Evolutionary conservation across 2,888 invertebrate genomes (phyloP).

Genomic region (Abrostola triplasia): DNA sequence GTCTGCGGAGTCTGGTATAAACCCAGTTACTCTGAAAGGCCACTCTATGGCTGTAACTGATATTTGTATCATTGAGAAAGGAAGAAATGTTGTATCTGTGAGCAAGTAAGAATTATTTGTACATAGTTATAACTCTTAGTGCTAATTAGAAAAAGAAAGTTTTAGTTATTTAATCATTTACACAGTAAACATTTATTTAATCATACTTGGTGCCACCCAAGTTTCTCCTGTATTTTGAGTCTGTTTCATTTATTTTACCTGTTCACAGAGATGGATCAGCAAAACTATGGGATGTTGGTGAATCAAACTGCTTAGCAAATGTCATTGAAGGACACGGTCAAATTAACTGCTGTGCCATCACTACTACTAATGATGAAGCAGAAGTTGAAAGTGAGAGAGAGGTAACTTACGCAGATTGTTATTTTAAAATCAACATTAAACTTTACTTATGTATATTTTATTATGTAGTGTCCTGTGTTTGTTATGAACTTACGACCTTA

Average conservation of each 20-base stretch:
- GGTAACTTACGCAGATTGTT: slow-evolving; percentile 69
- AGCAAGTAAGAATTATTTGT: slow-evolving; percentile 84
- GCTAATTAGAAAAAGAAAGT: no score
- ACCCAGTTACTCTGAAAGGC: slow-evolving; percentile 90
- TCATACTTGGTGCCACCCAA: no score
- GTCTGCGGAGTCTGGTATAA: slow-evolving; percentile 91
- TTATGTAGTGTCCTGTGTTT: no score
- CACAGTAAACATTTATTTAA: no score
- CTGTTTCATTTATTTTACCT: background rate
- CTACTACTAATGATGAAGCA: slow-evolving; percentile 69
- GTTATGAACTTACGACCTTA: no score
- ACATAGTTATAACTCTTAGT: no score
- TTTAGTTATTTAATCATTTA: no score
- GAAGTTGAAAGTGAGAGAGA: slow-evolving; percentile 80
- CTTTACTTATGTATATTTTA: no score
- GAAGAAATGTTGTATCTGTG: slow-evolving; percentile 91
- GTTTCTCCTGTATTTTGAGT: no score
- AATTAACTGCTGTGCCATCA: slow-evolving; percentile 89
- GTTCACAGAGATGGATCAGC: slow-evolving; percentile 90
- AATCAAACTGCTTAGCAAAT: slow-evolving; percentile 87
- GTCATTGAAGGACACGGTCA: slow-evolving; percentile 84
- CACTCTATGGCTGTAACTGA: slow-evolving; percentile 90
- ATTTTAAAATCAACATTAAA: background rate
- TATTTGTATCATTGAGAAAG: slow-evolving; percentile 90
- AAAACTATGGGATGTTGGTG: slow-evolving; percentile 91